Percentiles rank a stretch among this genome's conserved stretches.
Evolutionary conservation across 2,113 vertebrate species (phyloP).

Genomic region (Heterotilapia buettikoferi): DNA sequence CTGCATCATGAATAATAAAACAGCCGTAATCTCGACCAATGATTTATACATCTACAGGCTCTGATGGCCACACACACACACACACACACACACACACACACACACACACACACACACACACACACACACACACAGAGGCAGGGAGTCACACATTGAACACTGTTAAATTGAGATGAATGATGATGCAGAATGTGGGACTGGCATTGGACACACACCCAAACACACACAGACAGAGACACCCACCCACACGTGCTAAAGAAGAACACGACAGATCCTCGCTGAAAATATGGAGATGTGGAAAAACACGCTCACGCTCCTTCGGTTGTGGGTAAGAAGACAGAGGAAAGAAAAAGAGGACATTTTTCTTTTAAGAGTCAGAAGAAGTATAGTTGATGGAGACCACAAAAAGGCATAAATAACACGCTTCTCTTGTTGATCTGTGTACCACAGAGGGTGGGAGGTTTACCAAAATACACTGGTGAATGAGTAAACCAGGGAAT

Average conservation of each 20-base stretch:
- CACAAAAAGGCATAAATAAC: not conserved
- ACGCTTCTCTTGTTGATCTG: not conserved
- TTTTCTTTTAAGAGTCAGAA: not conserved
- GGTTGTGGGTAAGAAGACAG: not conserved
- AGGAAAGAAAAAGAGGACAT: not conserved
- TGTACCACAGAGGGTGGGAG: not conserved
- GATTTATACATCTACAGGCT: conserved; percentile 75
- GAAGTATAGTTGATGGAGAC: not conserved
- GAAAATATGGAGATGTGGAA: conserved; percentile 33
- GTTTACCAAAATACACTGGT: not conserved
- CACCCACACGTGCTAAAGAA: conserved; percentile 15
- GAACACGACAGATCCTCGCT: conserved; percentile 23
- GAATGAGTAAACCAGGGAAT: not conserved
- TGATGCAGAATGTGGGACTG: conserved; percentile 49
- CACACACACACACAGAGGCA: not conserved
- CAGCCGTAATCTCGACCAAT: conserved; percentile 71
- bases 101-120: conserved; percentile 22
- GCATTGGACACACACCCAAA: conserved; percentile 22
- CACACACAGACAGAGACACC: not conserved
- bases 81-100: conserved; percentile 36
- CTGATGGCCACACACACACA: conserved; percentile 57
- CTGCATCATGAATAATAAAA: conserved; percentile 81
- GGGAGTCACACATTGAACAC: conserved; percentile 52
- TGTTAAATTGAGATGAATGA: conserved; percentile 76
- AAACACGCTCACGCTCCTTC: not conserved